Base-by-base conservation (phyloP, 1,140 invertebrate species). In the Eriosoma lanigerum region DNA sequence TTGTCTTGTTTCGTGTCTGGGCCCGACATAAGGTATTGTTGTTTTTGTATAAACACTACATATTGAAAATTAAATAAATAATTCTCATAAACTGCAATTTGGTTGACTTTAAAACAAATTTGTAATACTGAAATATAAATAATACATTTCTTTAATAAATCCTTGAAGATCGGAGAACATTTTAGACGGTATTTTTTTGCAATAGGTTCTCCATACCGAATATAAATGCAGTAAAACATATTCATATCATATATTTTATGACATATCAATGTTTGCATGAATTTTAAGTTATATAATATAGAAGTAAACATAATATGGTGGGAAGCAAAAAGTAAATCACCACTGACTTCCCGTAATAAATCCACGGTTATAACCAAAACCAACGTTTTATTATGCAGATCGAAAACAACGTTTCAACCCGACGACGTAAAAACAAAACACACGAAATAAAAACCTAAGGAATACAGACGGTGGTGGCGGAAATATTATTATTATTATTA, bases 301-400 rank as follows among this genome's bases (percentile, higher is more conserved):
- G 19, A 38, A 62, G 32, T 64, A 64, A 32, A 32, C 3, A 32
- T 32, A 64, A 19, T 21, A 29, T 26, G 24, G 5, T 24, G 9
- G 5, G 17, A 24, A 60, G 26, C 26, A 17, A 32, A 32, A 60
- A 32, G 32, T n/a, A 64, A 32, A 15, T 38, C 9, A 44, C 19
- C 19, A 38, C 32, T 10, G 19, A 64, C 10, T 21, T 21, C 19
- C 19, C 12, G 12, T 44, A n/a, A n/a, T 64, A 64, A 64, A 64
- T 64, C n/a, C 10, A 13, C 10, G 9, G 29, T 38, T 29, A 64
- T 64, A 44, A 38, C n/a, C 17, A 12, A 64, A 64, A 32, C 62
- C n/a, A 64, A 44, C 32, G 19, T 64, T 38, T 64, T 64, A 21
- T 17, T 38, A 64, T 64, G 32, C 62, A 64, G 29, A 12, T 64